A percentile compares a stretch with the other conserved stretches of the same genome.
These are phyloP conservation scores for Strongylocentrotus purpuratus DNA, from an alignment of 35 echinoderm and acorn worm species.

Conservation along the genomic window DNA sequence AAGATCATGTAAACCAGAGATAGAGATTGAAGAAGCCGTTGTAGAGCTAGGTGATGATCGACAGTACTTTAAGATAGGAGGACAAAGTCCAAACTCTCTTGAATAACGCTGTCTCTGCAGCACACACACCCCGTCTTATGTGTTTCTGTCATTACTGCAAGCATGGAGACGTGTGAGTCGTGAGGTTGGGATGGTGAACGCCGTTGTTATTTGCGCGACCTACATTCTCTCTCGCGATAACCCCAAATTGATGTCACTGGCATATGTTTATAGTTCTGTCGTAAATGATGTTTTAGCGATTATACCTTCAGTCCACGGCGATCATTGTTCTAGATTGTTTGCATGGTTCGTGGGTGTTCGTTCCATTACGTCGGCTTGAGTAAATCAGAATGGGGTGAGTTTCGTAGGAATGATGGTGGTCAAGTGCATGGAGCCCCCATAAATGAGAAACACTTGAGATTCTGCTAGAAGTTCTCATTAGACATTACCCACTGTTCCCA, in stretches of 20 bases:
- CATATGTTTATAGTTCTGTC: slow-evolving; percentile 3
- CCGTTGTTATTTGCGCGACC: not conserved
- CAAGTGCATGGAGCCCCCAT: not conserved
- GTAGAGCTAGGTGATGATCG: not conserved
- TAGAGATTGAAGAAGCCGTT: not conserved
- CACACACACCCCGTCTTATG: not conserved
- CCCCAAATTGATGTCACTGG: not conserved
- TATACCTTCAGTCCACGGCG: not conserved
- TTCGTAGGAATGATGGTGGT: not conserved
- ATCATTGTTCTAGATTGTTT: not conserved
- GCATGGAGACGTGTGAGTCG: not conserved
- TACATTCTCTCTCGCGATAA: not conserved
- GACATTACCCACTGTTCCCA: too few relatives aligned
- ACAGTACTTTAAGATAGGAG: not conserved
- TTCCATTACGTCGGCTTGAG: not conserved
- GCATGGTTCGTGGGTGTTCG: not conserved
- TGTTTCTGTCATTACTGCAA: not conserved
- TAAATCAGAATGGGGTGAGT: not conserved
- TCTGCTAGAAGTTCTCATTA: too few relatives aligned
- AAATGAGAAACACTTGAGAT: not conserved
- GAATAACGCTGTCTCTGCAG: not conserved
- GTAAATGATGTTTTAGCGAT: not conserved
- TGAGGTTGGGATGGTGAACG: not conserved
- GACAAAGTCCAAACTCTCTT: not conserved
- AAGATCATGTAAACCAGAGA: not conserved